Conservation (phyloP, 2,888 invertebrate species). For the Lamellibrachia satsuma region DNA sequence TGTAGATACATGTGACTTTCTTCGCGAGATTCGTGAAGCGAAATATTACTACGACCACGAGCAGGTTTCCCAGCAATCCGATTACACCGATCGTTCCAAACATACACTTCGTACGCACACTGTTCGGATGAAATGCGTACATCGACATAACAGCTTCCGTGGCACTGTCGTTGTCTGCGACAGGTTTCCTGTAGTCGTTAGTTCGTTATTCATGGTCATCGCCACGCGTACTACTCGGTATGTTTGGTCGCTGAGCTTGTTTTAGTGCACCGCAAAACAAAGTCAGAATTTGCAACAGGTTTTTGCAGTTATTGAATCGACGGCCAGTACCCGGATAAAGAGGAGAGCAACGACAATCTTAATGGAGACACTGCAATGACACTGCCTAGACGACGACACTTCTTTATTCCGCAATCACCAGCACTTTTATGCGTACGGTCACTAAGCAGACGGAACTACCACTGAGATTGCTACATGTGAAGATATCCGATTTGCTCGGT, state of each 20-base stretch:
- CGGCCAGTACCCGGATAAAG: too few relatives aligned
- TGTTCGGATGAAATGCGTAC: not conserved
- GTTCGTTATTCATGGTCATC: not conserved
- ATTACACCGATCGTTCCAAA: constrained; percentile 24
- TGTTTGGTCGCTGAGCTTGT: not conserved
- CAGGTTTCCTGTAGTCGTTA: not conserved
- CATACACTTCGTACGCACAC: not conserved
- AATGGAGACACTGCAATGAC: not conserved
- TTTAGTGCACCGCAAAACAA: too few relatives aligned
- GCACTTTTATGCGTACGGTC: not conserved
- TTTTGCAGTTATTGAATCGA: not conserved
- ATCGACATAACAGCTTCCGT: not conserved
- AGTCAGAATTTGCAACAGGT: not conserved
- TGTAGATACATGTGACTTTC: constrained; percentile 27
- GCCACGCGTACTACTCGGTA: not conserved
- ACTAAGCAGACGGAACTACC: not conserved
- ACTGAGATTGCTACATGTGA: not conserved
- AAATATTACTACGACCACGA: constrained; percentile 28
- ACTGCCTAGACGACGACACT: not conserved
- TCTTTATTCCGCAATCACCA: not conserved
- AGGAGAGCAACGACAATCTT: not conserved
- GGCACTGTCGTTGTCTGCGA: not conserved
- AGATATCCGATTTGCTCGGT: not conserved
- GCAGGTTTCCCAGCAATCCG: constrained; percentile 27
- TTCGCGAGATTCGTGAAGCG: constrained; percentile 7